phyloP scores from a whole-genome alignment of 1,140 invertebrate species.

The Cydia pomonella region DNA sequence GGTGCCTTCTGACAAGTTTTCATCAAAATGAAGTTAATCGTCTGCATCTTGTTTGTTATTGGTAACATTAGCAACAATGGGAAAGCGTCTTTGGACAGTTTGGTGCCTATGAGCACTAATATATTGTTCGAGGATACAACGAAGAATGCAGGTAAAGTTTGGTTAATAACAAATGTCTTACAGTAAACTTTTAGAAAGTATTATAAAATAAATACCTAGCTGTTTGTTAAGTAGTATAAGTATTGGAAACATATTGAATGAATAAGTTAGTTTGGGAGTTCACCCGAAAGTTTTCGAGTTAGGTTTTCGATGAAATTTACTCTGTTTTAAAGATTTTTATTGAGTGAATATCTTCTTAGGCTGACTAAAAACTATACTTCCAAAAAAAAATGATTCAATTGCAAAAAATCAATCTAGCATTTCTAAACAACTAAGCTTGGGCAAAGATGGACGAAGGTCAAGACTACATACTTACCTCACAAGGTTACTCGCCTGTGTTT shows the following conservation, averaged over 20 bases:
- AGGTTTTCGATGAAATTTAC: too few relatives aligned
- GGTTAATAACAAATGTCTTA: background rate
- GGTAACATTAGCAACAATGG: constrained; percentile 65
- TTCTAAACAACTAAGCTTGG: background rate
- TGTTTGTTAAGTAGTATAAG: too few relatives aligned
- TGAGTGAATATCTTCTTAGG: too few relatives aligned
- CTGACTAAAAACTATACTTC: too few relatives aligned
- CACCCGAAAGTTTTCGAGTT: too few relatives aligned
- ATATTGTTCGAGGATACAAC: constrained; percentile 61
- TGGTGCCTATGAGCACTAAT: constrained; percentile 52
- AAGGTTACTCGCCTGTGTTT: constrained; percentile 4
- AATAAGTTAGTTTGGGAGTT: too few relatives aligned
- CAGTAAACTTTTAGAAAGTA: background rate
- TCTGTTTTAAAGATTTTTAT: too few relatives aligned
- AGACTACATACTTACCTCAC: constrained; percentile 1
- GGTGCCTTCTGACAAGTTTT: background rate
- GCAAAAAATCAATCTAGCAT: too few relatives aligned
- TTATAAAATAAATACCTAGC: background rate
- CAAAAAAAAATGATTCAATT: too few relatives aligned
- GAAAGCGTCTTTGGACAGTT: constrained; percentile 68
- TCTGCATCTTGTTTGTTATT: constrained; percentile 61
- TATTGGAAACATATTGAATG: too few relatives aligned
- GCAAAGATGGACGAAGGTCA: constrained; percentile 19
- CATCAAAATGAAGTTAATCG: constrained; percentile 64
- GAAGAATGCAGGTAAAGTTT: constrained; percentile 58